These are phyloP conservation scores for Diaphora mendica DNA, from an alignment of 2,888 invertebrate genomes.

Conservation along the genomic window DNA sequence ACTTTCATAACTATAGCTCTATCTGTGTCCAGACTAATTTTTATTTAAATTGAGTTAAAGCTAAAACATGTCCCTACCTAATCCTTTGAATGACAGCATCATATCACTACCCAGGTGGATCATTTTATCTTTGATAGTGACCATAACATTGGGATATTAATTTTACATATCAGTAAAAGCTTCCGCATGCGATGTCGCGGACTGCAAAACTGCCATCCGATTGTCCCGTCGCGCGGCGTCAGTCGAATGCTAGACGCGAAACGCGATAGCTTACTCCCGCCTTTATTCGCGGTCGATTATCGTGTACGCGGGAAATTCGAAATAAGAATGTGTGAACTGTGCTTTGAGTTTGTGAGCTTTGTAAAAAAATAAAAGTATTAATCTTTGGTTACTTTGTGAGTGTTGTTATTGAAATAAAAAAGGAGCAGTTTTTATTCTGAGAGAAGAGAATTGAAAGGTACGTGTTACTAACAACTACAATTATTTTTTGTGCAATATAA, in stretches of 20 bases:
- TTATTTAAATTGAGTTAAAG: not conserved
- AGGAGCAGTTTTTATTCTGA: constrained; percentile 19
- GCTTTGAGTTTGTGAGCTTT: constrained; percentile 42
- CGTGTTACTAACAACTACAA: constrained; percentile 18
- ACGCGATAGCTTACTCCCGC: constrained; percentile 57
- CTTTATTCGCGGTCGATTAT: constrained; percentile 48
- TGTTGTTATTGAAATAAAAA: constrained; percentile 30
- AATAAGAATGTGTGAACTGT: constrained; percentile 49
- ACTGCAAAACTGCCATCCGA: constrained; percentile 41
- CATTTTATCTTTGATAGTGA: not conserved
- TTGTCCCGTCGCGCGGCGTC: constrained; percentile 26
- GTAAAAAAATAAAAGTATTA: constrained; percentile 22
- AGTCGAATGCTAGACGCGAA: constrained; percentile 58
- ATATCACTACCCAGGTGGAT: not conserved
- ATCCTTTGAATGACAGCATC: not conserved
- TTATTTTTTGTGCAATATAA: not conserved
- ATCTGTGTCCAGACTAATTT: not conserved
- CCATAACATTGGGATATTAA: constrained; percentile 1
- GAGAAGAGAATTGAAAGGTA: constrained; percentile 33
- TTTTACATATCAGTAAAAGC: constrained; percentile 13
- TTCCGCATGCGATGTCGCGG: constrained; percentile 20
- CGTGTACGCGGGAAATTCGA: constrained; percentile 54
- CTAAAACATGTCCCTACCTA: not conserved
- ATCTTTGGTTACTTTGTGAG: constrained; percentile 34
- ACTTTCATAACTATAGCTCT: not conserved